Evolutionary conservation across 2,888 invertebrate species (phyloP), one percentile per base, ranked within the genome.

Genomic region (Anoplius nigerrimus): DNA sequence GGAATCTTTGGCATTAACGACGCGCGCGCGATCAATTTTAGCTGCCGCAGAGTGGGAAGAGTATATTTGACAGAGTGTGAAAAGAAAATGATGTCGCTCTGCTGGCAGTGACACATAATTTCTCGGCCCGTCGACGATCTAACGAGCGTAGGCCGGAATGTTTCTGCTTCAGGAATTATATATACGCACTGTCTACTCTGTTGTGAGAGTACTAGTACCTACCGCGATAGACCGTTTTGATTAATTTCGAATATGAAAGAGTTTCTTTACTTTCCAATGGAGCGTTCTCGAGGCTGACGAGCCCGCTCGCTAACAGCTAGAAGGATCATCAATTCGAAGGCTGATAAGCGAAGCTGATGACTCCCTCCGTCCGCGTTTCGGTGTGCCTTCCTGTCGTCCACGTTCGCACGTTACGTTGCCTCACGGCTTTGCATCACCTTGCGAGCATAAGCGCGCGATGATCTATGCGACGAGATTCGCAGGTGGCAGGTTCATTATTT

Each of bases 401-500:
- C n/a, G 18, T 46, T 55, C 24, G 15, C 34, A 24, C 15, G 24
- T 53, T 18, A 8, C n/a, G n/a, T 75, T 68, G 43, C 59, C 46
- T 53, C 34, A 34, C 55, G 64, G 21, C 69, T 73, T 71, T 51
- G 64, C 66, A 68, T 62, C 62, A 71, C 64, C 61, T 42, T 45
- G n/a, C 42, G 56, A 56, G 6, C 42, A 53, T 63, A 42, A 62
- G 45, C 34, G 58, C 46, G 34, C 60, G 69, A 73, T 73, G 62
- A 66, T 69, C 66, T 66, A 66, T 43, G 55, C 69, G 64, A 58
- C 52, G 43, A 66, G 65, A 59, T 62, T 34, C 61, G 63, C 22
- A 53, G 56, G 15, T 52, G 56, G 64, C 59, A 63, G 71, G 72
- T 75, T 68, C 71, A 72, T 79, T 75, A 78, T 79, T 78, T 78